phyloP scores from a whole-genome alignment of 2,888 invertebrate species.

The Brenthis daphne region DNA sequence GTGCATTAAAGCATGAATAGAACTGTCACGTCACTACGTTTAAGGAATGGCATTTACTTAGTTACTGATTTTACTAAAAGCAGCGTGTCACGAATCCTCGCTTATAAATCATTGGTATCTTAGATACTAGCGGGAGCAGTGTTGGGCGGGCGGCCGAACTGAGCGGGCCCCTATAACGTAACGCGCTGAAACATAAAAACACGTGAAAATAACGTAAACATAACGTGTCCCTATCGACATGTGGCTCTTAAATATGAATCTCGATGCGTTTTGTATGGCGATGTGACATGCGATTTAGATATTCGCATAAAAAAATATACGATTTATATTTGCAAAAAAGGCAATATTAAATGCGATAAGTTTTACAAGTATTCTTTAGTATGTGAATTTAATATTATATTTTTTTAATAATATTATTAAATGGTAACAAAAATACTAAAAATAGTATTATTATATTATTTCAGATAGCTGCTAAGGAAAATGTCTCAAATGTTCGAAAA shows the following conservation, averaged over 20 bases:
- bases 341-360: conserved; percentile 17
- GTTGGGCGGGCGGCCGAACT: conserved; percentile 59
- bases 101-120: conserved; percentile 66
- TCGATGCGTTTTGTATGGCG: conserved; percentile 32
- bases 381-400: background rate
- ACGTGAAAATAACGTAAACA: conserved; percentile 34
- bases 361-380: conserved; percentile 12
- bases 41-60: conserved; percentile 33
- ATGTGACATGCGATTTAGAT: conserved; percentile 35
- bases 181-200: conserved; percentile 21
- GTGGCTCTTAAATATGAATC: conserved; percentile 40
- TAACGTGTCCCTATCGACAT: conserved; percentile 49
- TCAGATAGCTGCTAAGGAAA: conserved; percentile 32
- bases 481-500: conserved; percentile 72
- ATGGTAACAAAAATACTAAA: background rate
- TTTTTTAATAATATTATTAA: background rate
- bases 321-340: conserved; percentile 6
- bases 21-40: conserved; percentile 33
- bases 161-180: conserved; percentile 45
- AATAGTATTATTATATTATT: conserved; percentile 4
- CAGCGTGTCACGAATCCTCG: conserved; percentile 63
- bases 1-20: conserved; percentile 30
- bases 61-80: conserved; percentile 37
- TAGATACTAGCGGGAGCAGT: conserved; percentile 56
- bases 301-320: conserved; percentile 26